Conservation (phyloP, 37 sponge, comb jelly and placozoan genomes). For the Petrosia ficiformis region DNA sequence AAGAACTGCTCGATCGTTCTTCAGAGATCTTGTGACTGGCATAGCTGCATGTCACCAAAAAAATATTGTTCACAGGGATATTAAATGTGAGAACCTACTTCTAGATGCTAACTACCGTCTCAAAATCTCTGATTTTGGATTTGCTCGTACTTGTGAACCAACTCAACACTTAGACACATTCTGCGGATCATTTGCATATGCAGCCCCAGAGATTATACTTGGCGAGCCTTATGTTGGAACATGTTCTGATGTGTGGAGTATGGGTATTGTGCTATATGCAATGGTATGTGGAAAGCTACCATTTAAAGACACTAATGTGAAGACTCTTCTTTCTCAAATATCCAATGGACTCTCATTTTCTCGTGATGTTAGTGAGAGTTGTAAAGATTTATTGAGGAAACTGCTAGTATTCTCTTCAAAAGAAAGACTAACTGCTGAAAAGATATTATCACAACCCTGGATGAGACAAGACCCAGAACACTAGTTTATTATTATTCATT, state of each 20-base stretch:
- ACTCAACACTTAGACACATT: constrained; percentile 58
- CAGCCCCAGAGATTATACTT: constrained; percentile 87
- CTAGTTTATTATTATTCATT: too few species aligned
- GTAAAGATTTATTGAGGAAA: constrained; percentile 26
- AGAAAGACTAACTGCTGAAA: constrained; percentile 27
- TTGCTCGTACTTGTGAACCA: constrained; percentile 44
- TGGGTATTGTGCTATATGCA: constrained; percentile 90
- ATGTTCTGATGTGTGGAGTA: constrained; percentile 91
- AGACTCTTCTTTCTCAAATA: constrained; percentile 70
- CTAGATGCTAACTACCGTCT: constrained; percentile 56
- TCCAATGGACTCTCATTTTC: constrained; percentile 48
- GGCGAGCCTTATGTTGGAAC: constrained; percentile 86
- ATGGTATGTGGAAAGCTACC: constrained; percentile 86
- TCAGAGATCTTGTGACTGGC: constrained; percentile 66
- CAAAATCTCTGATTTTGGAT: constrained; percentile 88
- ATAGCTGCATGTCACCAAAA: constrained; percentile 64
- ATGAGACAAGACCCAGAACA: constrained; percentile 9
- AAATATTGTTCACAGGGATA: constrained; percentile 86
- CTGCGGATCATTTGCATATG: constrained; percentile 96
- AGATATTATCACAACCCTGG: constrained; percentile 59
- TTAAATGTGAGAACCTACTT: constrained; percentile 92
- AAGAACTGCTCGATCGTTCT: constrained; percentile 55
- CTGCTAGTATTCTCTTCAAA: constrained; percentile 32
- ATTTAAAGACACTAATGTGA: constrained; percentile 83
- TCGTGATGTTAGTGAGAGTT: constrained; percentile 23